Conservation (phyloP, 2,888 invertebrate genomes). For the Sinodicranocentrus sp. region DNA sequence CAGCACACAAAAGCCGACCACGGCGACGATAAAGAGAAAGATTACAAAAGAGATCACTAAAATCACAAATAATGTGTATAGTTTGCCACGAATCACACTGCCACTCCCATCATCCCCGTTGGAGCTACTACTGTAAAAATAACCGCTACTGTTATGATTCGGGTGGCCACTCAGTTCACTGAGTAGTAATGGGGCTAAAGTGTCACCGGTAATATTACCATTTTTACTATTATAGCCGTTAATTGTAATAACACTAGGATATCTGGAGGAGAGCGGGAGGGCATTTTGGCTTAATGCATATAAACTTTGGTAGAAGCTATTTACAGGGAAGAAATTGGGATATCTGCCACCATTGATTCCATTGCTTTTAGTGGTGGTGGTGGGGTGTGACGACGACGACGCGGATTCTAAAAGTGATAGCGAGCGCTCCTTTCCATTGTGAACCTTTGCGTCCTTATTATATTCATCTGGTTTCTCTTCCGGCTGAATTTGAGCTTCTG, state of each 20-base stretch:
- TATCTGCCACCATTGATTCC: conserved; percentile 11
- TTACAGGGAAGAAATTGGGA: conserved; percentile 57
- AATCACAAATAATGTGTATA: conserved; percentile 66
- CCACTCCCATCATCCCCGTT: neutral
- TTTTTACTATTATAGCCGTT: conserved; percentile 12
- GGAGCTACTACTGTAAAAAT: conserved; percentile 28
- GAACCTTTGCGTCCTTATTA: neutral
- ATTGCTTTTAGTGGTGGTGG: neutral
- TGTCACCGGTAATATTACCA: conserved; percentile 21
- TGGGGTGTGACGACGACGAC: neutral
- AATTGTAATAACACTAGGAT: conserved; percentile 51
- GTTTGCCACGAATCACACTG: conserved; percentile 25
- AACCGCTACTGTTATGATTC: conserved; percentile 13
- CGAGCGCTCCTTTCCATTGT: neutral
- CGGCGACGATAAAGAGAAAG: conserved; percentile 62
- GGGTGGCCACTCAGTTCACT: conserved; percentile 26
- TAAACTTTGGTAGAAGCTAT: conserved; percentile 60
- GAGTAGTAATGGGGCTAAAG: conserved; percentile 6
- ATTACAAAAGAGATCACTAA: conserved; percentile 64
- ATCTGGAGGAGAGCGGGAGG: conserved; percentile 44
- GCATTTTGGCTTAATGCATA: conserved; percentile 51
- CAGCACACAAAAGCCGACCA: conserved; percentile 68
- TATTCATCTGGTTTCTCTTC: neutral
- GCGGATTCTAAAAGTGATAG: conserved; percentile 3
- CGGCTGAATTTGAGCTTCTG: conserved; percentile 32